Base-by-base conservation (phyloP, 35 echinoderm and acorn worm genomes). In the Acanthaster planci region DNA sequence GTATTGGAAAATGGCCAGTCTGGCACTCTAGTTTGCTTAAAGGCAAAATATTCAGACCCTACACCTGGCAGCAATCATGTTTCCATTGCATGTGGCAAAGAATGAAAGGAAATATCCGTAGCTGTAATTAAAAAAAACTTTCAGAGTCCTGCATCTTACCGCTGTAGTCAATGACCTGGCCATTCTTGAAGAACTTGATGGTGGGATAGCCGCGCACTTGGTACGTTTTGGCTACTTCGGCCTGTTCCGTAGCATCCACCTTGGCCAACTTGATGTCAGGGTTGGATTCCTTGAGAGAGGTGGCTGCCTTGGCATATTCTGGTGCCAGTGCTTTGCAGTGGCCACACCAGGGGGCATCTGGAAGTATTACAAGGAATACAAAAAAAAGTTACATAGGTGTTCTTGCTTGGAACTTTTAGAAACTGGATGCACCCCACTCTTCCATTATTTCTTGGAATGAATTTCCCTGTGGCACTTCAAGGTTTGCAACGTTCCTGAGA, bases 321-420 rank as follows among this genome's bases (percentile, higher is more conserved):
- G 88, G 88, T 23, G 60, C 96, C 18, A 99, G 72, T 14, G 92
- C 58, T 42, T 99, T 99, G 89, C 96, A 99, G 59, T 99, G 96
- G 67, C 96, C 96, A 85, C 96, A 99, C 96, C 96, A 99, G 59
- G 96, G 96, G 1, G 96, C 96, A 94, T 99, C 96, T 99, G 78
- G 0, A 87, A 36, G 22, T 12, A 64, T 47, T 4, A 47, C 42
- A 47, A 47, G 42, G 18, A 51, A 84, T 12, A 27, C 76, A 78
- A 85, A 68, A 76, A 8, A 51, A 81, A 83, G 56, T 38, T 12
- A 52, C 0, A 19, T 37, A 26, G 18, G 10, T 78, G 16, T 15
- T 21, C 31, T 38, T 44, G 15, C 57, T 38, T 38, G 54, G n/a
- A n/a, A n/a, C n/a, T n/a, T n/a, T n/a, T n/a, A n/a, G n/a, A n/a